Evolutionary conservation across 2,797 vertebrate genomes (phyloP), one percentile per base, ranked within the genome.

Genomic region (Linurgus olivaceus): DNA sequence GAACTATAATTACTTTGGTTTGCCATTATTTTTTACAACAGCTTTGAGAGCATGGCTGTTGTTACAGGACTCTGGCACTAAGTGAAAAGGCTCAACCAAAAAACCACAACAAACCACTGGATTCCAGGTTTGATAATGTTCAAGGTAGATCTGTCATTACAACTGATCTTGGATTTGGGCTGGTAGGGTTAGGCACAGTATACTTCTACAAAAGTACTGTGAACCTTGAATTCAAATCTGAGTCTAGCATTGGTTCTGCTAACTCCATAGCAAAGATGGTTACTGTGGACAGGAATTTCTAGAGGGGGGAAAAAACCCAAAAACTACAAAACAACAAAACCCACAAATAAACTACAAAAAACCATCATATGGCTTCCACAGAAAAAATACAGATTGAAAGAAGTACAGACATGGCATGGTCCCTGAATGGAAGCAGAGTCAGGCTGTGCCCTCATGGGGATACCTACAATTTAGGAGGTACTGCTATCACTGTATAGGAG

Each of bases 1-100:
- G 70, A 93, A 91, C 59, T 92, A 73, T 81, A 89, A 92, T 81
- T 77, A 52, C 61, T 91, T n/a, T 28, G n/a, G 26, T 93, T 83
- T 89, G 57, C 66, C 51, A 68, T 38, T 75, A 91, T 86, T 92
- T 81, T 71, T 91, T 83, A 73, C n/a, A 66, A 62, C 3, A 44
- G 50, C 17, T 67, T 79, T 72, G 58, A 90, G 35, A 86, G 8
- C 7, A 20, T 1, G 81, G 47, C 44, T 81, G 81, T 81, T 86
- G 51, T 94, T 82, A 50, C 23, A 86, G 24, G 24, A 61, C n/a
- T 74, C 45, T 48, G 52, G 70, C 45, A 80, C 44, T 57, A 77
- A 93, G 61, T 54, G 55, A 86, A 96, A 80, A 74, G 13, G 5
- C 35, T 83, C 28, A 35, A 33, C 51, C 35, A 73, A 21, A 42